Base-by-base conservation (phyloP, 2,888 invertebrate genomes). In the Oligia latruncula region DNA sequence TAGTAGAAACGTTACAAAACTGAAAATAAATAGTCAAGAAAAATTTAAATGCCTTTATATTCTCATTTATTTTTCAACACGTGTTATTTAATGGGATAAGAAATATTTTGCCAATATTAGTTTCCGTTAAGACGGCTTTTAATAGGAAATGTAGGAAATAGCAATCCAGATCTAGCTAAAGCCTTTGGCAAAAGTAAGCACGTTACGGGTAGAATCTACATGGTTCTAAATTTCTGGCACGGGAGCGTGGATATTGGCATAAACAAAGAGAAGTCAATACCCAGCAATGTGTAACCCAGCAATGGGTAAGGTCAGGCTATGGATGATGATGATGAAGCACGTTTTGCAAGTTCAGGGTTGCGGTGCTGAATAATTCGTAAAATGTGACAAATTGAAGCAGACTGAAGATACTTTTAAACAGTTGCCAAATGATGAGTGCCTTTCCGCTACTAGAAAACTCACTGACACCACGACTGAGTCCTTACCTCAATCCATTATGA, bases 401-500 rank as follows among this genome's bases (percentile, higher is more conserved):
- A 52, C 40, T 15, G 13, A 72, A 64, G 3, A 64, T 49, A 46
- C 6, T 20, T 65, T 66, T 1, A 58, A 66, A 66, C 3, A 64
- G 1, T 55, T 49, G 20, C 13, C 15, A 76, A 52, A 67, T 40
- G 2, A n/a, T 17, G 1, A 9, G 8, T 35, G 20, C 0, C 20
- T 52, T 43, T n/a, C 15, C 13, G 67, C 64, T 40, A 46, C 15
- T 29, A 52, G 20, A 71, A 62, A 71, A 64, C 20, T 15, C 85
- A 85, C 84, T 78, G 2, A 4, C 73, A 66, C 3, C 0, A 40
- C 17, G 70, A 82, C 78, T 40, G 8, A 9, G 9, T 29, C 82
- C 46, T 78, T 66, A 86, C 66, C 67, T 15, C 13, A 35, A 77
- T 80, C 46, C 68, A 83, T 73, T 71, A 79, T 88, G 86, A 87